Base-by-base conservation (phyloP, 2,113 vertebrate species). In the Caranx melampygus region DNA sequence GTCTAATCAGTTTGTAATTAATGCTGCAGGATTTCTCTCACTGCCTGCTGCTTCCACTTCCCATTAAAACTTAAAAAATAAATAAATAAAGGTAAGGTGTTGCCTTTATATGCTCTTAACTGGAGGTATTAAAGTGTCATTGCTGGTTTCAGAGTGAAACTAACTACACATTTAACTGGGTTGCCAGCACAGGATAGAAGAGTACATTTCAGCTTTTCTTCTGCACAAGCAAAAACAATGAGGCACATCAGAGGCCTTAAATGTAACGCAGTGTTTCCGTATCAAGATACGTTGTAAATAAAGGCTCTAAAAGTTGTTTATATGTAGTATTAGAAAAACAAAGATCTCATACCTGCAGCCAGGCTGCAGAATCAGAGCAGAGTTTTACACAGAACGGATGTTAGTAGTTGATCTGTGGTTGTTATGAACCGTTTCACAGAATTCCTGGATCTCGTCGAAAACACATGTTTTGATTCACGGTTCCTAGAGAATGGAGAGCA, bases 1-100 rank as follows among this genome's bases (percentile, higher is more conserved):
- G 69, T 84, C 84, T 93, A 94, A 94, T 94, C 93, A 89, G 87
- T 92, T 94, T 91, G 93, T 94, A 95, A 95, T 94, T 94, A 94
- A 94, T 90, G 93, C 90, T 35, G 59, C 58, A 69, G 73, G 75
- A 63, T 87, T 78, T 73, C 79, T 81, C 87, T 63, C 78, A 9
- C 78, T 73, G 68, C 75, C 69, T 78, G 68, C 47, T 62, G 76
- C 79, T 78, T 75, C 68, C 78, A 44, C 7, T 59, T 71, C 73
- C 68, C 68, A 77, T 62, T 84, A 84, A 90, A 86, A 42, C 8
- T 3, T 2, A 42, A 42, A 42, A 42, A 42, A 42, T 42, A 42
- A 42, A 87, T 73, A 83, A 70, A 88, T 65, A 71, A 35, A 68
- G 58, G 49, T 52, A 67, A 64, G n/a, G 26, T 13, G 10, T 9